Evolutionary conservation across 1,140 invertebrate species (phyloP).

Genomic region (Drosophila chauvacae): DNA sequence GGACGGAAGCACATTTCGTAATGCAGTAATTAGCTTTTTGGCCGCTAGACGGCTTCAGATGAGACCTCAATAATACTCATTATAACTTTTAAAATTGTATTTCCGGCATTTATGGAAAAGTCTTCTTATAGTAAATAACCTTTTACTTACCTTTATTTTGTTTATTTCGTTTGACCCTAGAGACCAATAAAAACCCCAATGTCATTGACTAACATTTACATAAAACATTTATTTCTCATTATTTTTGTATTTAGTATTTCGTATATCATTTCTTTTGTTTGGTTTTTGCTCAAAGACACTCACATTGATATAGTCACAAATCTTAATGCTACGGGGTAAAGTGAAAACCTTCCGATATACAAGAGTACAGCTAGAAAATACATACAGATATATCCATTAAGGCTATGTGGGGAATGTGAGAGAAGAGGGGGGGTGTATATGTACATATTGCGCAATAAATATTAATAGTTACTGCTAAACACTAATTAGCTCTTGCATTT

Average conservation of each 20-base stretch:
- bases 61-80: too few relatives aligned
- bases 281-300: constrained; percentile 71
- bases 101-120: too few relatives aligned
- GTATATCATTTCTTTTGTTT: constrained; percentile 46
- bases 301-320: constrained; percentile 69
- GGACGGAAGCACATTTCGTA: too few relatives aligned
- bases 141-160: constrained; percentile 6
- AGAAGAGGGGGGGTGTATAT: constrained; percentile 25
- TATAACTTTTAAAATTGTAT: too few relatives aligned
- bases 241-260: constrained; percentile 55
- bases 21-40: too few relatives aligned
- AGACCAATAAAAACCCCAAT: constrained; percentile 3
- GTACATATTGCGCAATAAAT: constrained; percentile 54
- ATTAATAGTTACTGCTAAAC: constrained; percentile 41
- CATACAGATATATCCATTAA: constrained; percentile 38
- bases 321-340: constrained; percentile 34
- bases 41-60: too few relatives aligned
- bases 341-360: constrained; percentile 49
- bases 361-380: constrained; percentile 47
- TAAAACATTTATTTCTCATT: constrained; percentile 81
- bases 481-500: constrained; percentile 64
- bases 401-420: constrained; percentile 26
- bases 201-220: constrained; percentile 68
- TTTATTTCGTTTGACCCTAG: background rate
- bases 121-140: background rate